Evolutionary conservation across 2,888 invertebrate species (phyloP), one percentile per base, ranked within the genome.

Genomic region (Tyria jacobaeae): DNA sequence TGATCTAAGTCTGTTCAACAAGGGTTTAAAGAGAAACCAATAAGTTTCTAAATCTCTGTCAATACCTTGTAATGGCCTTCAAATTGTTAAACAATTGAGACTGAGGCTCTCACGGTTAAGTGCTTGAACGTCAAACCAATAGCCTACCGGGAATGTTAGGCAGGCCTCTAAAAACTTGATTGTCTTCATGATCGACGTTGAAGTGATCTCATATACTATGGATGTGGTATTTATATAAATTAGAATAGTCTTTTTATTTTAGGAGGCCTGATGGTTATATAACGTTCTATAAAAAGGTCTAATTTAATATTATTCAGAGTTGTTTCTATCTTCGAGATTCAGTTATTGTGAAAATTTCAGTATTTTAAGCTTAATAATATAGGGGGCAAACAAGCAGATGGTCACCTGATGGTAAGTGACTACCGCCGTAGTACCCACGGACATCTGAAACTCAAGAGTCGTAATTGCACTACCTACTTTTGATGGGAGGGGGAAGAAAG

Each of bases 141-240:
- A 66, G 70, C 50, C 75, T 70, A 68, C 79, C 82, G 78, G 79
- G 73, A 79, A 54, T 48, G 80, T 44, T 21, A 44, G 44, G 21
- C 44, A 83, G 82, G 82, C 79, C 73, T 78, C 76, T 82, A 80
- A 85, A 85, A 88, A 86, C 84, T 85, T 85, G 82, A 86, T 84
- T 88, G 83, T 84, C 73, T 82, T 77, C 59, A 70, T 71, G 59
- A 31, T 31, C 27, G 27, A 66, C n/a, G 44, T 31, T 21, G 41
- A 41, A 10, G 12, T 27, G 53, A 64, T 47, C 27, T 10, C 6
- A 1, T 9, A 12, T 44, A 4, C 3, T 21, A 7, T 62, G 65
- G 81, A 82, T 71, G 41, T 35, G 82, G 73, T 56, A 70, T 52
- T 34, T 34, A 14, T 39, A 24, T 54, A 17, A 14, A 24, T 4